These are phyloP conservation scores for Drosophila simulans DNA, from an alignment of 1,140 invertebrate species.

Conservation along the genomic window DNA sequence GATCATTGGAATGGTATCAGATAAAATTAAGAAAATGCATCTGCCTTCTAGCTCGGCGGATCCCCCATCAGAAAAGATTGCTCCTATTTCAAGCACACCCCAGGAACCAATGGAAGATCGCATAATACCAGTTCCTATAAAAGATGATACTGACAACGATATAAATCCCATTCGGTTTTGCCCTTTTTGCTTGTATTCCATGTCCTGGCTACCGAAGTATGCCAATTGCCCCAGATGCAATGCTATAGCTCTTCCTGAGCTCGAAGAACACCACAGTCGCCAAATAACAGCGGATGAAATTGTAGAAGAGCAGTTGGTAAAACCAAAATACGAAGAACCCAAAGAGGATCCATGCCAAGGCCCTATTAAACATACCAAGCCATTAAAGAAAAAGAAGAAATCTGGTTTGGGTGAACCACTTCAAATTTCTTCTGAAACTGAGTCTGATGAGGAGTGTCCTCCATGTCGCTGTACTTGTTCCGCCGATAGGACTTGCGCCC, in stretches of 20 bases:
- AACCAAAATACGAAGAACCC: not conserved
- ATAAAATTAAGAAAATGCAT: not conserved
- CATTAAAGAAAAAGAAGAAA: not conserved
- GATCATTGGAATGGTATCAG: slow-evolving; percentile 22
- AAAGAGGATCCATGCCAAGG: slow-evolving; percentile 36
- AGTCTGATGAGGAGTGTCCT: not conserved
- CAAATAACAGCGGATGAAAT: slow-evolving; percentile 40
- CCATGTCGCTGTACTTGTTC: slow-evolving; percentile 61
- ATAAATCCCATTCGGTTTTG: slow-evolving; percentile 57
- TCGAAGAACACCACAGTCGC: not conserved
- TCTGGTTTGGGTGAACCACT: not conserved
- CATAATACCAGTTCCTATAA: slow-evolving; percentile 39
- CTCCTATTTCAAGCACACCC: too few species aligned
- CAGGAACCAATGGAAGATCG: not conserved
- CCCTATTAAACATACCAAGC: not conserved
- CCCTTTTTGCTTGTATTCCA: slow-evolving; percentile 53
- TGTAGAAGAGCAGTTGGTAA: slow-evolving; percentile 33
- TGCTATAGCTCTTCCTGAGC: slow-evolving; percentile 26
- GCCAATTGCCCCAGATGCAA: slow-evolving; percentile 47
- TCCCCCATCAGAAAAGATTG: not conserved
- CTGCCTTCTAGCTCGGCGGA: too few species aligned
- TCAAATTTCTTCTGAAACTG: not conserved
- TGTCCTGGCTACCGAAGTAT: slow-evolving; percentile 71
- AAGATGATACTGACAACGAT: slow-evolving; percentile 16
- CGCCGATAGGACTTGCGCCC: slow-evolving; percentile 47